These are phyloP conservation scores for Paraescarpia echinospica DNA, from an alignment of 1,140 invertebrate genomes.

Conservation along the genomic window DNA sequence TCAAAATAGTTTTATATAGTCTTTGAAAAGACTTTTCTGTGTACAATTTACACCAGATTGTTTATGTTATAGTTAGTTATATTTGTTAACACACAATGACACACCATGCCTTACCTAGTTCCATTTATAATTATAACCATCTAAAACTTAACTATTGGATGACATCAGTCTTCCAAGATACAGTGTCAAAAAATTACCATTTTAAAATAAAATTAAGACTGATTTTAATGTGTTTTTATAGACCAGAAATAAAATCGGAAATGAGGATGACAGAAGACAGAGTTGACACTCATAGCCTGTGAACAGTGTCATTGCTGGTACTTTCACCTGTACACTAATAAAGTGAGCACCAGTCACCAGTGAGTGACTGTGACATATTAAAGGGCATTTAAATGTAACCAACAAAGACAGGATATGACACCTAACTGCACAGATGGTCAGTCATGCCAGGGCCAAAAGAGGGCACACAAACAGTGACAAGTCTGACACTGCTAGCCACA, in stretches of 20 bases:
- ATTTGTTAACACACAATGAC: too few species aligned
- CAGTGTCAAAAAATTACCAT: not conserved
- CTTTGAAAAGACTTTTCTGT: too few species aligned
- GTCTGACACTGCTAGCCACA: not conserved
- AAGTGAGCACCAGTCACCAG: not conserved
- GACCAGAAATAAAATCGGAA: not conserved
- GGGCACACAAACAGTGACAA: not conserved
- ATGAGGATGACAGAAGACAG: not conserved
- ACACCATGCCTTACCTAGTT: too few species aligned
- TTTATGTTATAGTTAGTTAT: too few species aligned
- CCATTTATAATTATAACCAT: too few species aligned
- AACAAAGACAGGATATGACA: not conserved
- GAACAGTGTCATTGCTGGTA: not conserved
- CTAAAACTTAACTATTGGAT: not conserved
- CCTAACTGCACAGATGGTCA: not conserved
- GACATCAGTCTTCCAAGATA: not conserved
- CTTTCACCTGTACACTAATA: not conserved
- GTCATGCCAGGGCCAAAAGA: not conserved
- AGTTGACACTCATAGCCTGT: not conserved
- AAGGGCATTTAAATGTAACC: not conserved
- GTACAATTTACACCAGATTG: too few species aligned
- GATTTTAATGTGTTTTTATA: not conserved
- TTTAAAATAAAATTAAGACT: not conserved
- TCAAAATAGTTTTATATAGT: too few species aligned
- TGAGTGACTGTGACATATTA: slow-evolving; percentile 6